Evolutionary conservation across 2,888 invertebrate species (phyloP).

Genomic region (Drosophila mayaguana): DNA sequence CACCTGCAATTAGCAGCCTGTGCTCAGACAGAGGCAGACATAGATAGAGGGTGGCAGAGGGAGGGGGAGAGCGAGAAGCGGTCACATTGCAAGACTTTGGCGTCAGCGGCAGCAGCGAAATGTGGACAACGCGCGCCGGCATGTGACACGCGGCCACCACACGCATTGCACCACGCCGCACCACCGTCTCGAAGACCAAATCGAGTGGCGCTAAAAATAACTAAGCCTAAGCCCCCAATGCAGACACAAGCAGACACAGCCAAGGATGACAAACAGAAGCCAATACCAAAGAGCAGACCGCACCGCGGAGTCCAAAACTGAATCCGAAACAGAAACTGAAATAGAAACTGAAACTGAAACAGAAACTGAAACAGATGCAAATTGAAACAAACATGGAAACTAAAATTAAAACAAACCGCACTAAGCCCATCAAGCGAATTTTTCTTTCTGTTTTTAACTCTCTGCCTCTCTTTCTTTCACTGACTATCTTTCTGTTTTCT

Average conservation of each 20-base stretch:
- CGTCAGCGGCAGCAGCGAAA: constrained; percentile 27
- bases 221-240: constrained; percentile 62
- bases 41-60: neutral
- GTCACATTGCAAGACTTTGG: constrained; percentile 65
- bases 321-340: constrained; percentile 9
- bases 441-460: neutral
- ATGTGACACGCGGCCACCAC: constrained; percentile 69
- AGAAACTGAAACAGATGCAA: constrained; percentile 6
- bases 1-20: constrained; percentile 46
- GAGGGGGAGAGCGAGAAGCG: neutral
- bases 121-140: constrained; percentile 42
- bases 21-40: neutral
- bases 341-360: constrained; percentile 10
- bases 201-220: constrained; percentile 66
- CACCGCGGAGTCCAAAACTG: neutral
- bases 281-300: neutral
- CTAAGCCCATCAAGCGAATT: constrained; percentile 8
- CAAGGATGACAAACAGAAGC: constrained; percentile 33
- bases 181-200: constrained; percentile 14
- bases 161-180: constrained; percentile 44
- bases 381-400: constrained; percentile 45
- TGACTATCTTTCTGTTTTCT: neutral
- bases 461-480: neutral
- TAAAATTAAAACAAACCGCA: constrained; percentile 41
- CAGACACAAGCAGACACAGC: constrained; percentile 38